These are phyloP conservation scores for Zootermopsis nevadensis DNA, from an alignment of 2,888 invertebrate species.

Conservation along the genomic window DNA sequence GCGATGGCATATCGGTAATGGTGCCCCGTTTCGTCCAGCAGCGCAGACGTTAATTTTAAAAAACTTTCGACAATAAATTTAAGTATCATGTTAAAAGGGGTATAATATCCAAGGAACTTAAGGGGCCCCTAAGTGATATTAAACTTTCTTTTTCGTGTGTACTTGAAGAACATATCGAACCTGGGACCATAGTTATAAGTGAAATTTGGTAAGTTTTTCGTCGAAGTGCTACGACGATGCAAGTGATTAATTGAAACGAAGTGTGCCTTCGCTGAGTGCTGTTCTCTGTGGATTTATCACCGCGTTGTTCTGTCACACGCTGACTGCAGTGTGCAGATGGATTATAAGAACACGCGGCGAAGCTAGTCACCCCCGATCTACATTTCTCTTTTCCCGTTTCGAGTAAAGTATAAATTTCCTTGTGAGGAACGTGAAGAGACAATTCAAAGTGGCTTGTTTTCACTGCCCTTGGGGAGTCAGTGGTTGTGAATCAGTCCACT, in stretches of 20 bases:
- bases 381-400: too few relatives aligned
- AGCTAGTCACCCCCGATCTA: too few relatives aligned
- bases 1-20: slow-evolving; percentile 62
- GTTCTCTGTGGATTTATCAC: not conserved
- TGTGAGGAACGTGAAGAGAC: not conserved
- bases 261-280: not conserved
- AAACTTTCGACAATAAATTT: slow-evolving; percentile 54
- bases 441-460: not conserved
- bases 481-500: not conserved
- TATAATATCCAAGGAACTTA: slow-evolving; percentile 56
- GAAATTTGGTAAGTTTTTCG: slow-evolving; percentile 50
- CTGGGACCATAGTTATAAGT: slow-evolving; percentile 54
- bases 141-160: slow-evolving; percentile 40
- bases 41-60: slow-evolving; percentile 63
- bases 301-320: not conserved
- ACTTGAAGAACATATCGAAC: slow-evolving; percentile 47
- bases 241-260: not conserved
- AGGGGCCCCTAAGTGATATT: slow-evolving; percentile 55
- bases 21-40: slow-evolving; percentile 70
- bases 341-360: not conserved
- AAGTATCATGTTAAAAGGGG: slow-evolving; percentile 57
- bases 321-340: not conserved
- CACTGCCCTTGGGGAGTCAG: too few relatives aligned
- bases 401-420: not conserved
- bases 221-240: not conserved